Evolutionary conservation across 2,797 vertebrate genomes (phyloP).

Genomic region (Manis javanica): DNA sequence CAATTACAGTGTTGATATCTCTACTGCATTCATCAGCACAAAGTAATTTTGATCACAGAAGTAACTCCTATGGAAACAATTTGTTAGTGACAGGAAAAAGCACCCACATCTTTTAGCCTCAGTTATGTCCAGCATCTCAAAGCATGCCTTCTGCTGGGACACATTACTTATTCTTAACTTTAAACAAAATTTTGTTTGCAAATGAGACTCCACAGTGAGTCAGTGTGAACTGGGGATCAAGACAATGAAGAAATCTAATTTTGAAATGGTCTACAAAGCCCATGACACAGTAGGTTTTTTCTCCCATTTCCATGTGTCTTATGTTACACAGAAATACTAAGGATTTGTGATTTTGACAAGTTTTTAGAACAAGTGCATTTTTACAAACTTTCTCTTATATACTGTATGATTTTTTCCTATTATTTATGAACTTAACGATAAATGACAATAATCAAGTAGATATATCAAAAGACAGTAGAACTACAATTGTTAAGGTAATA

Average conservation of each 20-base stretch:
- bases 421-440: slow-evolving; percentile 41
- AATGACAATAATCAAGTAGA: slow-evolving; percentile 55
- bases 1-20: not conserved
- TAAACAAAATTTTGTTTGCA: slow-evolving; percentile 5
- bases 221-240: not conserved
- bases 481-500: slow-evolving; percentile 53
- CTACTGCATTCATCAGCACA: not conserved
- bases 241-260: not conserved
- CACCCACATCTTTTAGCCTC: slow-evolving; percentile 45
- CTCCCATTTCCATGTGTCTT: not conserved
- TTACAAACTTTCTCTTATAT: slow-evolving; percentile 57
- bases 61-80: not conserved
- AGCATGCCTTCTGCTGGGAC: not conserved
- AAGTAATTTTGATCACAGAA: slow-evolving; percentile 54
- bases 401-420: slow-evolving; percentile 44
- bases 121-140: not conserved
- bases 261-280: slow-evolving; percentile 33
- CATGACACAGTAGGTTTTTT: not conserved
- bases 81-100: slow-evolving; percentile 14
- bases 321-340: slow-evolving; percentile 40
- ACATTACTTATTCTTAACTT: not conserved
- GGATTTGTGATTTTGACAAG: slow-evolving; percentile 24
- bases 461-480: slow-evolving; percentile 49
- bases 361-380: slow-evolving; percentile 46
- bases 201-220: not conserved